phyloP scores from a whole-genome alignment of 2,888 invertebrate genomes.

The Pheosia gnoma region DNA sequence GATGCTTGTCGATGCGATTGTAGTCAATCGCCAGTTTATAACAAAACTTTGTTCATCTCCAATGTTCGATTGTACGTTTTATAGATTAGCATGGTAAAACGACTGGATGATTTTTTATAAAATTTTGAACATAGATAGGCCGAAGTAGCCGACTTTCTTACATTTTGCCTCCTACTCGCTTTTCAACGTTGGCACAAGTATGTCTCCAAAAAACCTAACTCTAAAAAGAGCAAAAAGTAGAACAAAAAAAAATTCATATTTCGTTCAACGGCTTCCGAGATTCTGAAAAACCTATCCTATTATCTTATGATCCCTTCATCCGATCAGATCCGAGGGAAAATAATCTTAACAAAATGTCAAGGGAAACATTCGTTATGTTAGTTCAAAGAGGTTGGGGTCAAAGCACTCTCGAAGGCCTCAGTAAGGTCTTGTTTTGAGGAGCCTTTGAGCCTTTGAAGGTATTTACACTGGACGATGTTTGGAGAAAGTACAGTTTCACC shows the following conservation, averaged over 20 bases:
- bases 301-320: constrained; percentile 19
- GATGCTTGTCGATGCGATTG: too few relatives aligned
- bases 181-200: too few relatives aligned
- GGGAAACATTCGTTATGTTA: constrained; percentile 26
- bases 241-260: background rate
- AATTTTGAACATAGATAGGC: too few relatives aligned
- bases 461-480: constrained; percentile 49
- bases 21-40: too few relatives aligned
- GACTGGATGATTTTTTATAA: too few relatives aligned
- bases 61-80: too few relatives aligned
- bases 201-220: background rate
- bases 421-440: constrained; percentile 58
- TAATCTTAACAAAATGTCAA: constrained; percentile 32
- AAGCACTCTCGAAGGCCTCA: constrained; percentile 51
- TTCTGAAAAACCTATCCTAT: constrained; percentile 11
- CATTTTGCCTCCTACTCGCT: too few relatives aligned
- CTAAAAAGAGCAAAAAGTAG: background rate
- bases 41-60: too few relatives aligned
- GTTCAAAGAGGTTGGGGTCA: constrained; percentile 51
- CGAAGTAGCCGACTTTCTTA: too few relatives aligned
- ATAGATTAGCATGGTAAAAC: too few relatives aligned
- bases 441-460: constrained; percentile 45
- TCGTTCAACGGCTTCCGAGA: background rate
- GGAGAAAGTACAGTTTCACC: constrained; percentile 5
- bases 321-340: constrained; percentile 25